Evolutionary conservation across 2,888 invertebrate species (phyloP).

Genomic region (Hirtodrosophila trivittata): DNA sequence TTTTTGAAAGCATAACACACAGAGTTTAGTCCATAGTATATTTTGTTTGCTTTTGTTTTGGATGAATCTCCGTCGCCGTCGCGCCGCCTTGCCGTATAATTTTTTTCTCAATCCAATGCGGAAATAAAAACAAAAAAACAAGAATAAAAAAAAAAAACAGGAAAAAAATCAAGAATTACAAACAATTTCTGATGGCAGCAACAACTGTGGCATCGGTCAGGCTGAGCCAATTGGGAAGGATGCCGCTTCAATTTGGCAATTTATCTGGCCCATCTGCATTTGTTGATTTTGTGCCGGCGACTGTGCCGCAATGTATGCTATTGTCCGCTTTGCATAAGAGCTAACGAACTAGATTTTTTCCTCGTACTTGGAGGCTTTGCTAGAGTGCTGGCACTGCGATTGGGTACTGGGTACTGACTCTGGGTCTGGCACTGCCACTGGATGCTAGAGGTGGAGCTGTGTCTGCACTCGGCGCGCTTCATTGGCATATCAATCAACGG

Average conservation of each 20-base stretch:
- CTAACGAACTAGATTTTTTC: conserved; percentile 73
- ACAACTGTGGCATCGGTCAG: conserved; percentile 11
- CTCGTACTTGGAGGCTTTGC: conserved; percentile 30
- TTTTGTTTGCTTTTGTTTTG: conserved; percentile 9
- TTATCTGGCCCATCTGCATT: conserved; percentile 73
- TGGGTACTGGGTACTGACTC: not conserved
- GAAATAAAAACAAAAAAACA: conserved; percentile 1
- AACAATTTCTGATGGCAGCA: conserved; percentile 35
- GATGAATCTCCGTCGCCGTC: conserved; percentile 2
- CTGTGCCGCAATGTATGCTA: conserved; percentile 60
- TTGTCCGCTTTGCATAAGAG: conserved; percentile 70
- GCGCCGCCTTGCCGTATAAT: conserved; percentile 3
- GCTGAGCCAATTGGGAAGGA: conserved; percentile 24
- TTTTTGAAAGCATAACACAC: not conserved
- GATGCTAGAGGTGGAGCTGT: conserved; percentile 13
- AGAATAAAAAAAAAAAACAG: not conserved
- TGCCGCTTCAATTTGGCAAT: conserved; percentile 67
- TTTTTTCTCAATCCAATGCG: conserved; percentile 19
- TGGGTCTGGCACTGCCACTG: conserved; percentile 2
- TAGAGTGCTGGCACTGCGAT: conserved; percentile 4
- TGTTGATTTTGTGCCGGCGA: conserved; percentile 67
- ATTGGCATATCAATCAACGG: conserved; percentile 76
- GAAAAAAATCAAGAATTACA: conserved; percentile 26
- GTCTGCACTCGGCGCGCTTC: conserved; percentile 60
- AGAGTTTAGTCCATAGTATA: conserved; percentile 2